Percentiles rank a stretch among this genome's conserved stretches.
Conservation (phyloP, 2,113 vertebrate species). For the Amphiprion ocellaris region DNA sequence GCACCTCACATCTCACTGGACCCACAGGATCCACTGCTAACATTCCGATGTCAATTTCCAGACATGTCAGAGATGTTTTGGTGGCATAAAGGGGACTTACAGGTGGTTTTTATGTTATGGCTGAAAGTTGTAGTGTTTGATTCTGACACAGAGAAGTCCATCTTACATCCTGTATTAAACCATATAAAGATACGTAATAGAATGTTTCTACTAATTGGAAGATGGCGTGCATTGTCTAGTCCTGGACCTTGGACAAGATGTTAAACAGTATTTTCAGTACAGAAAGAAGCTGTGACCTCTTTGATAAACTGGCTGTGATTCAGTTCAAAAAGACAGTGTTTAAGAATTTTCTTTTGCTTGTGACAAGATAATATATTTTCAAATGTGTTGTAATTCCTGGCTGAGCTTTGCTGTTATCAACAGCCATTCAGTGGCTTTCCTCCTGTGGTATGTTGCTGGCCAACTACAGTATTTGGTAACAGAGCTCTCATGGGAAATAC, state of each 20-base stretch:
- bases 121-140: background rate
- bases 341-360: conserved; percentile 3
- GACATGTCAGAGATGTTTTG: no score
- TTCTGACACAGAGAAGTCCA: background rate
- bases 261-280: no score
- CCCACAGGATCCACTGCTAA: no score
- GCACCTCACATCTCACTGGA: no score
- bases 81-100: no score
- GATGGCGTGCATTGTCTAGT: background rate
- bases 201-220: background rate
- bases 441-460: conserved; percentile 26
- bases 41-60: no score
- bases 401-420: conserved; percentile 13
- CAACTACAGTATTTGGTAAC: conserved; percentile 22
- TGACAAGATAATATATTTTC: conserved; percentile 8
- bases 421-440: conserved; percentile 15
- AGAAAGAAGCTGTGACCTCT: no score
- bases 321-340: background rate
- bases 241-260: no score
- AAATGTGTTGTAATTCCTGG: conserved; percentile 16
- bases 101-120: no score
- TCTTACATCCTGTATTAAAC: background rate
- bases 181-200: background rate
- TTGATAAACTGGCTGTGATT: background rate
- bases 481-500: background rate